Evolutionary conservation across 2,888 invertebrate genomes (phyloP), one percentile per base, ranked within the genome.

Genomic region (Nymphalis c-album): DNA sequence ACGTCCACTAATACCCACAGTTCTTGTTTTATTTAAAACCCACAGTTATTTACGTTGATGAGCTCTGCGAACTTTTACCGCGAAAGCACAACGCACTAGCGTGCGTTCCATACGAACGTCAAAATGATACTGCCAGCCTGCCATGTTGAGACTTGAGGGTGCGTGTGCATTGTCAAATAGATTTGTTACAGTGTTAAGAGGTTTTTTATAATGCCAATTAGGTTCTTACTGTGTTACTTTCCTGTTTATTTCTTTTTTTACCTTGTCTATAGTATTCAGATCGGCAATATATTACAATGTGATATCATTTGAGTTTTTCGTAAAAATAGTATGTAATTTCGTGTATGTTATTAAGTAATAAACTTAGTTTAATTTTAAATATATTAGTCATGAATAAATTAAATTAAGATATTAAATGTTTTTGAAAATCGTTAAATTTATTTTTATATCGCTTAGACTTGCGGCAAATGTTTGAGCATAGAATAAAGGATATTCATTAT

Each of bases 61-160:
- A 62, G 16, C 26, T 8, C 17, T 17, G 26, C 69, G 61, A 71
- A 71, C 69, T 71, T 71, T 71, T 51, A 46, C 26, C 63, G 60
- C 51, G 40, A 58, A 17, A 31, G 58, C 45, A 31, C n/a, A 58
- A 47, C 35, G 48, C 35, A 58, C 18, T 1, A 48, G 35, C 71
- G 69, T 64, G 69, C 71, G 61, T 51, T 31, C 69, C 10, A 47
- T 35, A 17, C 59, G 64, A 57, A n/a, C 59, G 47, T 48, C 61
- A 31, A 45, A 62, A 59, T 55, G 63, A 35, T 64, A 71, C 69
- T 71, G 71, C 60, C 66, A 50, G 50, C 40, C 69, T 71, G 71
- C 60, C 66, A 50, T 57, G 55, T 59, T 31, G 17, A n/a, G n/a
- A n/a, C n/a, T n/a, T n/a, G n/a, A 17, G 64, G 57, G 45, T 20